Evolutionary conservation across 2,797 vertebrate species (phyloP), one percentile per base, ranked within the genome.

Genomic region (Peromyscus melanophrys): DNA sequence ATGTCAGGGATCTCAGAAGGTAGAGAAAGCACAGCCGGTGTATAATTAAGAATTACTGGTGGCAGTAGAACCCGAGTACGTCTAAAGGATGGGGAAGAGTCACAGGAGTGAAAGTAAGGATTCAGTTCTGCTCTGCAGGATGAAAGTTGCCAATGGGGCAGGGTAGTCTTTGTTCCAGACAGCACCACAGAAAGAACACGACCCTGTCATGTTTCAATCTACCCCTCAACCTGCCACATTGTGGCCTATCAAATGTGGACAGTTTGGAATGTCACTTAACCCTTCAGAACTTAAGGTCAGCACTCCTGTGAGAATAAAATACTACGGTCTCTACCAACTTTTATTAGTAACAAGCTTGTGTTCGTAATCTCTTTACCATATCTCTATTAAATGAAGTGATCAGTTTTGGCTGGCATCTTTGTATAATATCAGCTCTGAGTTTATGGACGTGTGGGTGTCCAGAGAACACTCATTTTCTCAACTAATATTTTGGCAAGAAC

Each of bases 71-170:
- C 29, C 67, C 49, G 75, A 95, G 29, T 49, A 49, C 31, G 37
- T 86, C 37, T 88, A 67, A 67, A 97, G 63, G 67, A 90, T 76
- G 71, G 84, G 69, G 78, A 92, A 84, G 40, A 75, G 67, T 92
- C 65, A 92, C 12, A n/a, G 87, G 87, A 14, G 37, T 37, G 59
- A 91, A 93, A 81, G 46, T 84, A 52, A 89, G 61, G 84, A 82
- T 29, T 94, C 81, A 78, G 52, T 80, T 87, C 13, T 57, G 21
- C 78, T 21, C 34, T 61, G 61, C 19, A 82, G 59, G 59, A 57
- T 88, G 69, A 61, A 90, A 71, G 9, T 19, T 40, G 69, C 52
- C 3, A 1, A 8, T 71, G 12, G 57, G 46, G 1, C 46, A 19
- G 40, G 12, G 8, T 10, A 21, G 46, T 34, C 93, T 90, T 65